Evolutionary conservation across 2,888 invertebrate genomes (phyloP).

Genomic region (Tetragnatha montana): DNA sequence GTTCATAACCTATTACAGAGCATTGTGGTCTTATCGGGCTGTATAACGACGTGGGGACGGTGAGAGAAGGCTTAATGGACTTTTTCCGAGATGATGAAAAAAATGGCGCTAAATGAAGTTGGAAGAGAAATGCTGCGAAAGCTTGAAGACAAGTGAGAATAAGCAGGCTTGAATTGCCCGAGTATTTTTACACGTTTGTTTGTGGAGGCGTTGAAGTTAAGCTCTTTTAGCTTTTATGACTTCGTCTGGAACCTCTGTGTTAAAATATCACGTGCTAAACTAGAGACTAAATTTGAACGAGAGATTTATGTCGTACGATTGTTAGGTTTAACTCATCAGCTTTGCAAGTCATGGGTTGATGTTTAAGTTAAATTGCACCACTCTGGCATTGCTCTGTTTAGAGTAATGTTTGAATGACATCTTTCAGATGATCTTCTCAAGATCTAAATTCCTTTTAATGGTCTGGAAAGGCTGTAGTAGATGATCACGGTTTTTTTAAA

Average conservation of each 20-base stretch:
- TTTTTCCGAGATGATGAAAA: not conserved
- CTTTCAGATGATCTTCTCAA: too few species aligned
- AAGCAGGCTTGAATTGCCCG: not conserved
- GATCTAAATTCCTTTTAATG: too few species aligned
- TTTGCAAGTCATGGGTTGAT: too few species aligned
- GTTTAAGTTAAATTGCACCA: too few species aligned
- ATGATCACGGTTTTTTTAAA: too few species aligned
- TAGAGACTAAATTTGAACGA: not conserved
- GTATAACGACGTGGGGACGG: not conserved
- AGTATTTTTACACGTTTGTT: not conserved
- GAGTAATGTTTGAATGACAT: too few species aligned
- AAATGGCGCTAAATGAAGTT: not conserved
- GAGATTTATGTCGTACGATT: not conserved
- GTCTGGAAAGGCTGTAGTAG: too few species aligned
- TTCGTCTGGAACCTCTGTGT: not conserved
- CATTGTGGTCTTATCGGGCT: slow-evolving; percentile 23
- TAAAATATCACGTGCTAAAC: not conserved
- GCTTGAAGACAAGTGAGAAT: not conserved
- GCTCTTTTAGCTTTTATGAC: not conserved
- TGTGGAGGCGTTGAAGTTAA: not conserved
- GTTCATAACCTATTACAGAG: slow-evolving; percentile 46
- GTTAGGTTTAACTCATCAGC: too few species aligned
- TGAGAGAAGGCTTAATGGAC: slow-evolving; percentile 29
- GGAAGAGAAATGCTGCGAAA: not conserved
- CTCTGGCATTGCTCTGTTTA: too few species aligned